Evolutionary conservation across 2,797 vertebrate genomes (phyloP), one percentile per base, ranked within the genome.

Genomic region (Notoglanidium macrostoma): DNA sequence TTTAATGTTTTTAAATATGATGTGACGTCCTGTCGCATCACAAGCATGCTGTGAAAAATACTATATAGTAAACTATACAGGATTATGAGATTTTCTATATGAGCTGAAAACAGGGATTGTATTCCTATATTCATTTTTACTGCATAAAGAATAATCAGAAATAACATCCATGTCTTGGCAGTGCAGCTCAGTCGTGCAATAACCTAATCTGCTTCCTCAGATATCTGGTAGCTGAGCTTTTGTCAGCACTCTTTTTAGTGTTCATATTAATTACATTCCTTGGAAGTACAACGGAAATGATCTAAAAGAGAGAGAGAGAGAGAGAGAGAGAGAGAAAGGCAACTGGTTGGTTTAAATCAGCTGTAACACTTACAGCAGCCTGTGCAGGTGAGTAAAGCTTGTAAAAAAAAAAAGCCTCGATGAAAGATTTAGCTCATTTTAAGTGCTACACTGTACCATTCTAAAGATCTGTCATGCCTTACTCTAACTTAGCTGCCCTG

Each of bases 221-320:
- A 63, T 51, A 73, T 73, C 76, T 88, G 57, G 49, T 82, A 55
- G 68, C 29, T 29, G 29, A 61, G 65, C 83, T 49, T 81, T 85
- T 65, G 61, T 55, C 23, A 46, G 61, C n/a, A 29, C 12, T 86
- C 40, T 51, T 76, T 78, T 84, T 55, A 78, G n/a, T 59, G 49
- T 70, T 84, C 23, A 65, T 79, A 88, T 86, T 88, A 88, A 88
- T 88, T 88, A 73, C 72, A 61, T 83, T 84, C 63, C 72, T 44
- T 77, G 72, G 54, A 83, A 77, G 72, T 51, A 77, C 26, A 63
- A 74, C 26, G 21, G 65, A 86, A 82, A 82, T 73, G 55, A 63
- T 83, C 51, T 83, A n/a, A 55, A 68, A 80, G 11, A 81, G 12
- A 78, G 17, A 55, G 14, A 51, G 74, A 40, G 70, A 29, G 74